Evolutionary conservation across 2,797 vertebrate genomes (phyloP).

Genomic region (Zonotrichia albicollis): DNA sequence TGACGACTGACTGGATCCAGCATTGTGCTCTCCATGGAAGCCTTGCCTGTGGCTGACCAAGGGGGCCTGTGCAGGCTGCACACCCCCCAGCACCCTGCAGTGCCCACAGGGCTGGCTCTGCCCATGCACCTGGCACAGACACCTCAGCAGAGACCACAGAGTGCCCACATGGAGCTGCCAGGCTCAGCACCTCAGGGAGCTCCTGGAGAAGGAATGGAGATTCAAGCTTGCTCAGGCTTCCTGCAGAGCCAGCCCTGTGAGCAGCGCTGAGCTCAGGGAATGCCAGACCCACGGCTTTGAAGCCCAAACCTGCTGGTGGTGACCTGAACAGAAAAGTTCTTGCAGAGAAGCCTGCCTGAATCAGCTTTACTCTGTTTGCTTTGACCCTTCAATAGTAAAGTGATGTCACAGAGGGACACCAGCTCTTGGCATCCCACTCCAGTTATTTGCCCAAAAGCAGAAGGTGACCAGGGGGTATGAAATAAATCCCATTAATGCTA

Average conservation of each 20-base stretch:
- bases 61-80: neutral
- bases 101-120: neutral
- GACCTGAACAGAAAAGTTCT: neutral
- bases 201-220: neutral
- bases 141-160: rapidly evolving
- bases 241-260: neutral
- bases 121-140: neutral
- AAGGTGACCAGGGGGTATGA: neutral
- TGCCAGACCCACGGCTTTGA: neutral
- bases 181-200: neutral
- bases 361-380: neutral
- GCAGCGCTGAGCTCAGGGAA: neutral
- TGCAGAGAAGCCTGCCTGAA: neutral
- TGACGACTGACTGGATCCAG: neutral
- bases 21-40: rapidly evolving
- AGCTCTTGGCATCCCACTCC: neutral
- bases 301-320: neutral
- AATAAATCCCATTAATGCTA: neutral
- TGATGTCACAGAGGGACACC: neutral
- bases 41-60: rapidly evolving
- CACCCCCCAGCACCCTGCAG: rapidly evolving
- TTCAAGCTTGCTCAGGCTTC: neutral
- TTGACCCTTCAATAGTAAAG: neutral
- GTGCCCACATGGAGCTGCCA: neutral
- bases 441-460: neutral